phyloP scores from a whole-genome alignment of 2,797 vertebrate genomes.

The Cryptoblepharus egeriae region DNA sequence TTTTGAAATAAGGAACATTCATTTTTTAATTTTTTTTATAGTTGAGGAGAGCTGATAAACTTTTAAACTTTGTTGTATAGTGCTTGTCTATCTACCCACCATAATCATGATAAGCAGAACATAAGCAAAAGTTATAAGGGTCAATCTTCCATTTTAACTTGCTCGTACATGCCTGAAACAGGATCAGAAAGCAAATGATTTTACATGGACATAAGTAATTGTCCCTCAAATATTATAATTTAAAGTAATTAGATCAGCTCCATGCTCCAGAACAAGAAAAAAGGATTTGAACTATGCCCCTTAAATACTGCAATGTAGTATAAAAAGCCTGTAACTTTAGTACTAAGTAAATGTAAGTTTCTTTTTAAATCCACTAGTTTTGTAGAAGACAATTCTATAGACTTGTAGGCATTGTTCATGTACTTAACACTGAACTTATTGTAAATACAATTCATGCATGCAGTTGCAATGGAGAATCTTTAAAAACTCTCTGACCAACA shows the following conservation, averaged over 20 bases:
- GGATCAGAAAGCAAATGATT: neutral
- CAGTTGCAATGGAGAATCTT: slow-evolving; percentile 50
- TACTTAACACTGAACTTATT: slow-evolving; percentile 50
- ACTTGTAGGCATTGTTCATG: slow-evolving; percentile 20
- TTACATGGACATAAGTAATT: slow-evolving; percentile 17
- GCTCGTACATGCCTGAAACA: neutral
- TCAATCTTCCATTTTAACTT: slow-evolving; percentile 6
- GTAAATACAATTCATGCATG: slow-evolving; percentile 50
- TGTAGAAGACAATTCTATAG: slow-evolving; percentile 29
- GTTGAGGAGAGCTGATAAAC: too few species aligned
- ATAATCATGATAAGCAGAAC: neutral
- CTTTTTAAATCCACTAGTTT: slow-evolving; percentile 43
- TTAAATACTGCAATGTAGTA: neutral
- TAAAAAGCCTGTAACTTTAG: neutral
- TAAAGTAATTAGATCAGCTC: slow-evolving; percentile 8
- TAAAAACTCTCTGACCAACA: slow-evolving; percentile 49
- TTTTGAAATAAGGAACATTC: too few species aligned
- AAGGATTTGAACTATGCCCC: neutral
- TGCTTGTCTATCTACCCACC: neutral
- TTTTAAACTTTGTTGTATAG: neutral
- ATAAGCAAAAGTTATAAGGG: neutral
- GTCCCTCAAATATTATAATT: rapidly evolving
- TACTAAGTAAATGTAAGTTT: slow-evolving; percentile 37
- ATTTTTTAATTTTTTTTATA: too few species aligned
- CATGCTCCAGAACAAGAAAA: neutral